phyloP scores from a whole-genome alignment of 2,797 vertebrate genomes.

The Rhinatrema bivittatum region DNA sequence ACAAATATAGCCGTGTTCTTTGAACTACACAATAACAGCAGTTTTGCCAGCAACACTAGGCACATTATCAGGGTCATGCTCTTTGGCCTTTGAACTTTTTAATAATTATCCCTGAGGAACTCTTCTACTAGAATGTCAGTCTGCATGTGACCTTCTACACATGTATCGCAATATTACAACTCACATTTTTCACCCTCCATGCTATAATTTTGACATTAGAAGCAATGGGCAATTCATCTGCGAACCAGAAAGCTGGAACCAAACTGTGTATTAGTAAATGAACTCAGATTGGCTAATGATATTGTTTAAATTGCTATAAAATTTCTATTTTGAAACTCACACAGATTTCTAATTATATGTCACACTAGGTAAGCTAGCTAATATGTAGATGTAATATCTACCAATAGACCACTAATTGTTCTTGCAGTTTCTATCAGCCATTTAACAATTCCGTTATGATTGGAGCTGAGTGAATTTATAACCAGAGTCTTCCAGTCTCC shows the following conservation, averaged over 20 bases:
- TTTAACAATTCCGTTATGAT: conserved; percentile 25
- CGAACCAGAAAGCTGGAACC: conserved; percentile 19
- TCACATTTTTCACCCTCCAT: conserved; percentile 45
- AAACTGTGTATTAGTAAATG: conserved; percentile 24
- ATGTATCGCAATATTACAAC: conserved; percentile 51
- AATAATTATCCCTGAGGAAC: conserved; percentile 49
- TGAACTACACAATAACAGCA: conserved; percentile 36
- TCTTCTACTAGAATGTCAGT: conserved; percentile 58
- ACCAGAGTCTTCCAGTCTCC: conserved; percentile 13
- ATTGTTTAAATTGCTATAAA: conserved; percentile 31
- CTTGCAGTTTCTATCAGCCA: conserved; percentile 27
- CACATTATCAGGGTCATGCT: conserved; percentile 45
- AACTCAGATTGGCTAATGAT: conserved; percentile 31
- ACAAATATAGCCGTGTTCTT: too few species aligned
- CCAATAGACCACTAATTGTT: conserved; percentile 23
- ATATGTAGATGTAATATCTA: background rate
- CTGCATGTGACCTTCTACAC: conserved; percentile 60
- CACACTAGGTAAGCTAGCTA: background rate
- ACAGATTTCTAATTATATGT: conserved; percentile 12
- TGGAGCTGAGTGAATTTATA: conserved; percentile 17
- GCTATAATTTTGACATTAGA: conserved; percentile 43
- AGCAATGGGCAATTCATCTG: conserved; percentile 27
- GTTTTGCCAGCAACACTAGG: conserved; percentile 42
- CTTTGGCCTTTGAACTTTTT: conserved; percentile 53
- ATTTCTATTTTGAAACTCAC: conserved; percentile 19